A percentile compares a stretch with the other conserved stretches of the same genome.
phyloP scores from a whole-genome alignment of 1,140 invertebrate species.

The Aphelenchoides besseyi region DNA sequence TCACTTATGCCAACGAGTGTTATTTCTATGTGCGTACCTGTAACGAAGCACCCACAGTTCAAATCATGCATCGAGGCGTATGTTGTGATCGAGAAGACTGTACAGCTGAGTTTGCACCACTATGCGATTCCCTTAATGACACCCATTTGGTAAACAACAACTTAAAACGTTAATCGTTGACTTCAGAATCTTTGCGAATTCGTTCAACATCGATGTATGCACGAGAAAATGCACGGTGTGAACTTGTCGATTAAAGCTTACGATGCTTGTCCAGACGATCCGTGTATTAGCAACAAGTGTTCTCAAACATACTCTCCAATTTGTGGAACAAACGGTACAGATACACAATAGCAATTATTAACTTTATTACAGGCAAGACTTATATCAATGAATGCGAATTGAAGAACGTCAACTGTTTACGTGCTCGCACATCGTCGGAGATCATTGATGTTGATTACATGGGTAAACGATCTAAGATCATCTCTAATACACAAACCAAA shows the following conservation, averaged over 20 bases:
- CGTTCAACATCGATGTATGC: constrained; percentile 41
- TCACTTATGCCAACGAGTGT: constrained; percentile 43
- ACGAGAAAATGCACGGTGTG: constrained; percentile 23
- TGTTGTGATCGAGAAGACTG: constrained; percentile 37
- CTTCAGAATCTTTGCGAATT: constrained; percentile 56
- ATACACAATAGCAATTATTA: background rate
- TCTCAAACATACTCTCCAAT: constrained; percentile 44
- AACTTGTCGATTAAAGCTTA: constrained; percentile 46
- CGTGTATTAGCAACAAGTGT: constrained; percentile 37
- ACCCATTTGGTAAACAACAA: constrained; percentile 43
- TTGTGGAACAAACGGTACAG: constrained; percentile 51
- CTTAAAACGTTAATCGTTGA: background rate
- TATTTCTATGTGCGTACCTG: constrained; percentile 31
- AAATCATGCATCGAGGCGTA: constrained; percentile 26
- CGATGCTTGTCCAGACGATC: constrained; percentile 30
- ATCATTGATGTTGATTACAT: constrained; percentile 35
- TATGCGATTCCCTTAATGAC: constrained; percentile 46
- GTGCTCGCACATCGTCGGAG: constrained; percentile 9
- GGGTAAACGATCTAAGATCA: too few relatives aligned
- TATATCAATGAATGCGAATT: constrained; percentile 46
- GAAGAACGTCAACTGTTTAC: constrained; percentile 33
- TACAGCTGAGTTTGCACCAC: constrained; percentile 40
- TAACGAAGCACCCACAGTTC: constrained; percentile 6
- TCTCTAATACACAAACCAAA: too few relatives aligned
- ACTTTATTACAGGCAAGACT: constrained; percentile 39